Evolutionary conservation across 2,888 invertebrate genomes (phyloP).

Genomic region (Papilio demoleus): DNA sequence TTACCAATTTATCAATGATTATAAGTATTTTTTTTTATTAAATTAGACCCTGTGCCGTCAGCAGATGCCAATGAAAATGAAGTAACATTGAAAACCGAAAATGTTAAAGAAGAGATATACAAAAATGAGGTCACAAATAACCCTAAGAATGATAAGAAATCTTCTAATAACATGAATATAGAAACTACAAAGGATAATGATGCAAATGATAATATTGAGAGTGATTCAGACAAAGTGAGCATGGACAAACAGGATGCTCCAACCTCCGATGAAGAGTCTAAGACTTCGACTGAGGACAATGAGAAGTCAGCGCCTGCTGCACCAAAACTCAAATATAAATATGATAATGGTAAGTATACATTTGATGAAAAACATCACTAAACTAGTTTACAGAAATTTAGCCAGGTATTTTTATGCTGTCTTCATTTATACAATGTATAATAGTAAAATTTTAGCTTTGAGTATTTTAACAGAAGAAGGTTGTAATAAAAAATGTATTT

Average conservation of each 20-base stretch:
- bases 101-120: conserved; percentile 71
- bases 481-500: background rate
- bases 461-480: too few relatives aligned
- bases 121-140: conserved; percentile 74
- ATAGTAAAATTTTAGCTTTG: too few relatives aligned
- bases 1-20: too few relatives aligned
- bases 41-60: conserved; percentile 60
- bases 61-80: conserved; percentile 68
- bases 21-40: too few relatives aligned
- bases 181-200: conserved; percentile 62
- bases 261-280: conserved; percentile 46
- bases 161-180: conserved; percentile 63
- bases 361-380: background rate
- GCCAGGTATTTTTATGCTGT: too few relatives aligned
- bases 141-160: conserved; percentile 67
- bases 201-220: conserved; percentile 76
- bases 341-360: conserved; percentile 63
- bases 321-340: conserved; percentile 77
- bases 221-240: conserved; percentile 79
- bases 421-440: too few relatives aligned
- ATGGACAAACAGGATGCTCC: conserved; percentile 56
- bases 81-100: conserved; percentile 59
- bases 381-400: too few relatives aligned
- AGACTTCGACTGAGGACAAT: conserved; percentile 42
- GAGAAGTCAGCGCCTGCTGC: conserved; percentile 49